Percentiles rank a stretch among this genome's conserved stretches.
These are phyloP conservation scores for Dendroctonus valens DNA, from an alignment of 1,140 invertebrate species.

Conservation along the genomic window DNA sequence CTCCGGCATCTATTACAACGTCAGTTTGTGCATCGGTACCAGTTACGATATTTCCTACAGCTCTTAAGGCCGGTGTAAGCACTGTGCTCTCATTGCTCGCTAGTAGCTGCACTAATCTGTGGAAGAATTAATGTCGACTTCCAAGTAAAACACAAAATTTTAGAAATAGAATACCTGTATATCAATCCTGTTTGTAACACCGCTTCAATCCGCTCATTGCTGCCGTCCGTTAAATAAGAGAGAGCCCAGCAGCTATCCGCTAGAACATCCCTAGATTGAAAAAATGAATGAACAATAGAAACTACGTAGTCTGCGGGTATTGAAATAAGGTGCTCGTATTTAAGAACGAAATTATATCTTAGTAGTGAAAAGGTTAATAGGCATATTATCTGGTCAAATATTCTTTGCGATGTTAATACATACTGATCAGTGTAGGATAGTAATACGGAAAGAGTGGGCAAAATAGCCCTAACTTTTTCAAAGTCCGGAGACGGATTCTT, in stretches of 20 bases:
- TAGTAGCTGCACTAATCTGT: constrained; percentile 70
- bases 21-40: constrained; percentile 88
- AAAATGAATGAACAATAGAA: background rate
- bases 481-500: constrained; percentile 86
- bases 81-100: constrained; percentile 69
- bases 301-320: too few relatives aligned
- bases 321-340: too few relatives aligned
- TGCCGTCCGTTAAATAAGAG: constrained; percentile 93
- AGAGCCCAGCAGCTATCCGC: constrained; percentile 96
- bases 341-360: background rate
- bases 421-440: constrained; percentile 65
- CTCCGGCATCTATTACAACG: constrained; percentile 78
- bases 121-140: constrained; percentile 5
- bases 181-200: constrained; percentile 74
- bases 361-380: background rate
- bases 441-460: constrained; percentile 78
- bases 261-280: constrained; percentile 63
- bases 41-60: constrained; percentile 85
- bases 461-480: constrained; percentile 71
- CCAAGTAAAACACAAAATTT: background rate
- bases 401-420: background rate
- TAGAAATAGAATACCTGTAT: constrained; percentile 12
- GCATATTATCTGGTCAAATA: too few relatives aligned
- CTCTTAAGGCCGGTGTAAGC: constrained; percentile 86
- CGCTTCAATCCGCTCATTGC: constrained; percentile 89